Percentiles rank a stretch among this genome's conserved stretches.
phyloP scores from a whole-genome alignment of 2,113 vertebrate species.

The Scytalopus superciliaris region DNA sequence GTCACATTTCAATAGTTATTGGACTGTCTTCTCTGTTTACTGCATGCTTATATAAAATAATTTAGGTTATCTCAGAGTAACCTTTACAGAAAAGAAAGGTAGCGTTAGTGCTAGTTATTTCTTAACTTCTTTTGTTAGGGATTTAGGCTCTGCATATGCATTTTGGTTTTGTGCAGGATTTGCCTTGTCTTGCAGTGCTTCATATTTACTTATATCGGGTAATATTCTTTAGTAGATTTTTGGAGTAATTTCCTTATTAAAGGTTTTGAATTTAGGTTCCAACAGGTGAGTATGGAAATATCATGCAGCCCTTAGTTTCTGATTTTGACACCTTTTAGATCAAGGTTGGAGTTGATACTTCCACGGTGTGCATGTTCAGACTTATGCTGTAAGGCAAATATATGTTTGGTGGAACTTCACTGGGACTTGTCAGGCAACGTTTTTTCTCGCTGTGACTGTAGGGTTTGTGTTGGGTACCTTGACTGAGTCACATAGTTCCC shows the following conservation, averaged over 20 bases:
- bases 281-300: neutral
- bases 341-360: neutral
- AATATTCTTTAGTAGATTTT: neutral
- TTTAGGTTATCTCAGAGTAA: neutral
- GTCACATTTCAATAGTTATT: neutral
- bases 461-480: neutral
- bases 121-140: neutral
- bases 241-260: neutral
- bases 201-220: neutral
- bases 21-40: neutral
- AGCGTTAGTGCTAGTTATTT: neutral
- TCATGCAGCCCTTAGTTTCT: neutral
- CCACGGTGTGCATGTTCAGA: neutral
- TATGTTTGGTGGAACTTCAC: neutral
- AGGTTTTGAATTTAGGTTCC: neutral
- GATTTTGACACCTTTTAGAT: neutral
- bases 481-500: neutral
- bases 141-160: neutral
- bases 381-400: neutral
- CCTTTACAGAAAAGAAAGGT: neutral
- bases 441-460: neutral
- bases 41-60: neutral
- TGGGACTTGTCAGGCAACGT: neutral
- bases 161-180: neutral
- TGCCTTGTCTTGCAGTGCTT: neutral